A percentile compares a stretch with the other conserved stretches of the same genome.
phyloP scores from a whole-genome alignment of 2,888 invertebrate genomes.

The Macaria notata region DNA sequence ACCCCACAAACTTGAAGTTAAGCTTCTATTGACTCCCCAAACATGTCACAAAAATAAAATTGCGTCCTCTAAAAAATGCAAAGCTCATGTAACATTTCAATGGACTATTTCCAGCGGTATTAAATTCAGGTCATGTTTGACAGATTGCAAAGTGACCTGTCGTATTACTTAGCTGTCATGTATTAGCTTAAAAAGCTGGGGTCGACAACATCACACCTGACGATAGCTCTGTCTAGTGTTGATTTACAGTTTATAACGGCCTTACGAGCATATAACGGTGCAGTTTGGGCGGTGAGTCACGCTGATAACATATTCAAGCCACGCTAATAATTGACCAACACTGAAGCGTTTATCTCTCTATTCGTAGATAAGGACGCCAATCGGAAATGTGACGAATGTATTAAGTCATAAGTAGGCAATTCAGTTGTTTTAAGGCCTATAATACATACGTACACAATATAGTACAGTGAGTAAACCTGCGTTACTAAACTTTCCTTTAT shows the following conservation, averaged over 20 bases:
- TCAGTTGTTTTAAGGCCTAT: background rate
- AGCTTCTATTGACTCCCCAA: no score
- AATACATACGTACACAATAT: no score
- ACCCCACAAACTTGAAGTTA: no score
- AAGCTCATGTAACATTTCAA: no score
- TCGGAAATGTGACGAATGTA: constrained; percentile 7
- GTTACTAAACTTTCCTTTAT: no score
- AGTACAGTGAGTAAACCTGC: no score
- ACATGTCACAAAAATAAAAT: no score
- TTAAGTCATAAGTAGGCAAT: background rate
- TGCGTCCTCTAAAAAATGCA: no score
- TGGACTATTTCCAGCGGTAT: no score
- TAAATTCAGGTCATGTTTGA: no score
- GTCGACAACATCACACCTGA: constrained; percentile 2
- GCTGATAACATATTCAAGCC: constrained; percentile 8
- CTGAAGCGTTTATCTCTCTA: constrained; percentile 3
- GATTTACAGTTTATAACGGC: constrained; percentile 16
- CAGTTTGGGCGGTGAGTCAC: constrained; percentile 5
- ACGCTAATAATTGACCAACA: background rate
- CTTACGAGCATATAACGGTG: constrained; percentile 11
- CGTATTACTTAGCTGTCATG: no score
- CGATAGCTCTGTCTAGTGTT: background rate
- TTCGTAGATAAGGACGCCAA: constrained; percentile 3
- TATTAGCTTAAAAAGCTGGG: background rate
- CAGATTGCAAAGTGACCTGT: no score